A percentile compares a stretch with the other conserved stretches of the same genome.
Evolutionary conservation across 2,113 vertebrate genomes (phyloP).

Genomic region (Platichthys flesus): DNA sequence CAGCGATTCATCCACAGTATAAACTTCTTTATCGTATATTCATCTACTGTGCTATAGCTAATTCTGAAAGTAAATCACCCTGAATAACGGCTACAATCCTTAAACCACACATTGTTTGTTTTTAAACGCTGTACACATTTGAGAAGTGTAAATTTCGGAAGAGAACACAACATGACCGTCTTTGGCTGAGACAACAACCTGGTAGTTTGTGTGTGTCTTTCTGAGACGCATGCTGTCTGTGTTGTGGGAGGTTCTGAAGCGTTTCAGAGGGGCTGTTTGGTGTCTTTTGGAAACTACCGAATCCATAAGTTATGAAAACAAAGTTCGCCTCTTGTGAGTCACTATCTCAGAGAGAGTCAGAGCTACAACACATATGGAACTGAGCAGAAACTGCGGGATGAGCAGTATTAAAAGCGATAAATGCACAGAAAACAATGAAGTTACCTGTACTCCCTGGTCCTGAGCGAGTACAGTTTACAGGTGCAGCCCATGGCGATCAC

Average conservation of each 20-base stretch:
- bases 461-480: conserved; percentile 90
- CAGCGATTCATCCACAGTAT: too few relatives aligned
- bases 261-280: conserved; percentile 14
- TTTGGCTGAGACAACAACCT: not conserved
- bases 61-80: too few relatives aligned
- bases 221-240: not conserved
- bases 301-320: not conserved
- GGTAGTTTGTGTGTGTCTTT: not conserved
- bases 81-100: too few relatives aligned
- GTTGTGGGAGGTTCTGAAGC: conserved; percentile 11
- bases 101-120: too few relatives aligned
- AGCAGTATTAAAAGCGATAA: too few relatives aligned
- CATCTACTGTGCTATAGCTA: too few relatives aligned
- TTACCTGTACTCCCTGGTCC: conserved; percentile 87
- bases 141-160: not conserved
- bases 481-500: conserved; percentile 93
- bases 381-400: too few relatives aligned
- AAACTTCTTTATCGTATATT: too few relatives aligned
- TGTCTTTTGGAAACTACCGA: conserved; percentile 13
- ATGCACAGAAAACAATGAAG: not conserved
- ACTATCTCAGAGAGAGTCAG: not conserved
- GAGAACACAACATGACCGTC: not conserved
- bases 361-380: too few relatives aligned
- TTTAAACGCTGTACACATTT: not conserved
- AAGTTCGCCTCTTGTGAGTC: conserved; percentile 8